These are phyloP conservation scores for Rotaria sp. DNA, from an alignment of 2,888 invertebrate species.

Conservation along the genomic window DNA sequence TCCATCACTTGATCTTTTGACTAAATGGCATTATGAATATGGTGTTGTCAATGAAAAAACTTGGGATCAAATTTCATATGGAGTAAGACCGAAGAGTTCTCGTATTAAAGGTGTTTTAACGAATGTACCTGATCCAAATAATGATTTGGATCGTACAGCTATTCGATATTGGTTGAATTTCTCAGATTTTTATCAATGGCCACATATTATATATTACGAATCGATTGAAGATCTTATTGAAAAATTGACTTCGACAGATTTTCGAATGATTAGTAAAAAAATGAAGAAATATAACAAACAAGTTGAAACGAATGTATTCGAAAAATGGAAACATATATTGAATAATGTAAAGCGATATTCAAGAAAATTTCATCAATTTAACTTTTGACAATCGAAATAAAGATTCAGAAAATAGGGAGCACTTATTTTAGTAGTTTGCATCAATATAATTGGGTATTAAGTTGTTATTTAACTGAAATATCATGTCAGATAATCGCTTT, in stretches of 20 bases:
- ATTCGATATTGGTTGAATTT: slow-evolving; percentile 40
- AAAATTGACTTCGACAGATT: slow-evolving; percentile 31
- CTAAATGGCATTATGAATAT: slow-evolving; percentile 30
- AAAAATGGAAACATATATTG: slow-evolving; percentile 33
- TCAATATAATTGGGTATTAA: too few species aligned
- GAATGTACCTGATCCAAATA: slow-evolving; percentile 9
- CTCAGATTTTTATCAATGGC: slow-evolving; percentile 41
- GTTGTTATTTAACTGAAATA: too few species aligned
- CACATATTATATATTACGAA: slow-evolving; percentile 36
- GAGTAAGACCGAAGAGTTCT: neutral
- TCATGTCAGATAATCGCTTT: too few species aligned
- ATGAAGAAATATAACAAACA: slow-evolving; percentile 34
- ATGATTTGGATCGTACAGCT: neutral
- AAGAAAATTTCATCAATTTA: neutral
- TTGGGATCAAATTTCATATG: slow-evolving; percentile 12
- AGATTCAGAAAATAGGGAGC: too few species aligned
- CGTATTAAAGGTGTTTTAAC: neutral
- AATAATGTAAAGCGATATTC: slow-evolving; percentile 16
- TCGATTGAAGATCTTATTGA: slow-evolving; percentile 35
- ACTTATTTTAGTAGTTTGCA: too few species aligned
- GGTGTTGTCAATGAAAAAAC: neutral
- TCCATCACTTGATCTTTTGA: slow-evolving; percentile 41
- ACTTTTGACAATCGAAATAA: too few species aligned
- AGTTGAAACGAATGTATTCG: neutral
- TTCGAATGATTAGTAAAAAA: slow-evolving; percentile 28